Conservation (phyloP, 2,888 invertebrate genomes). For the Ichneumoninae sp. region DNA sequence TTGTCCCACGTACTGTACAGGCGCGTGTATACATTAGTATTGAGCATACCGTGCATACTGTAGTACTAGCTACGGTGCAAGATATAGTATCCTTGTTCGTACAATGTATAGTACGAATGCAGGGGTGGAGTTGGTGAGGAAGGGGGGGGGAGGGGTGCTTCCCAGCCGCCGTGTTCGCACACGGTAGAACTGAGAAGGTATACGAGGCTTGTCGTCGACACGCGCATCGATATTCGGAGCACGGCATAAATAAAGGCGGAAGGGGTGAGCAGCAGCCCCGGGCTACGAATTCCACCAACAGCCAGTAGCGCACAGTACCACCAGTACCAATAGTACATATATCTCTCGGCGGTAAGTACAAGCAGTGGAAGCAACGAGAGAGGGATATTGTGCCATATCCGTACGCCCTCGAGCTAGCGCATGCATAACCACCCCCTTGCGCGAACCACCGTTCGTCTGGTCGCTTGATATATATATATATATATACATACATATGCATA, state of each 20-base stretch:
- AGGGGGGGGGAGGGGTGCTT: slow-evolving; percentile 7
- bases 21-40: slow-evolving; percentile 39
- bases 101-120: slow-evolving; percentile 51
- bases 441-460: slow-evolving; percentile 31
- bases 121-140: not conserved
- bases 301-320: slow-evolving; percentile 29
- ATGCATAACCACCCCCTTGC: slow-evolving; percentile 27
- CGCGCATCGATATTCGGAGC: slow-evolving; percentile 68
- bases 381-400: slow-evolving; percentile 60
- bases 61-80: slow-evolving; percentile 29
- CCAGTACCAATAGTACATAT: slow-evolving; percentile 27
- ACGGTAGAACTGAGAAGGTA: slow-evolving; percentile 60
- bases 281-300: slow-evolving; percentile 61
- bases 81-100: slow-evolving; percentile 43
- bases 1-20: slow-evolving; percentile 39
- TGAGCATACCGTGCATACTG: slow-evolving; percentile 42
- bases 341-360: slow-evolving; percentile 15
- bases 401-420: slow-evolving; percentile 41
- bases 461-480: not conserved
- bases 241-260: slow-evolving; percentile 66
- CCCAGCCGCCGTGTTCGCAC: slow-evolving; percentile 3
- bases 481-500: not conserved
- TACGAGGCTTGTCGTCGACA: slow-evolving; percentile 67
- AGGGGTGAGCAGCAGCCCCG: slow-evolving; percentile 59
- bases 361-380: slow-evolving; percentile 37